Evolutionary conservation across 2,888 invertebrate genomes (phyloP).

Genomic region (Pyrochroa serraticornis): DNA sequence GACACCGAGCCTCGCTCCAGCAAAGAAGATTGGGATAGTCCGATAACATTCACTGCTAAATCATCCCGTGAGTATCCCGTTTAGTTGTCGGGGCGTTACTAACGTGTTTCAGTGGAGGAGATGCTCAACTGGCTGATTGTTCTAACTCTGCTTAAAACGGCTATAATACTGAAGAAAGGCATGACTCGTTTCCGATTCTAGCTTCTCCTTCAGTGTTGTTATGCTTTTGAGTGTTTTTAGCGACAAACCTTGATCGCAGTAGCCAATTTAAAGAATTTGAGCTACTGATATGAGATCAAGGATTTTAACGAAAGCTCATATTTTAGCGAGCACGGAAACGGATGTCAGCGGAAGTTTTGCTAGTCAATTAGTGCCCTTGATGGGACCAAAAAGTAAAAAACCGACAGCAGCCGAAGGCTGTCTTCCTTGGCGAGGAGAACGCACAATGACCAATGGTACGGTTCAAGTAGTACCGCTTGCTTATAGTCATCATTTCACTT

Average conservation of each 20-base stretch:
- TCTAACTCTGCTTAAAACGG: constrained; percentile 16
- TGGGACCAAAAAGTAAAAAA: constrained; percentile 51
- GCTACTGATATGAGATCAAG: constrained; percentile 1
- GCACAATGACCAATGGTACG: constrained; percentile 76
- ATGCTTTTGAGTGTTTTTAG: constrained; percentile 8
- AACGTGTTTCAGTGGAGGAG: constrained; percentile 18
- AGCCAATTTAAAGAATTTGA: no score
- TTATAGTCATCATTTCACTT: constrained; percentile 9
- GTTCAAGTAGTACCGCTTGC: constrained; percentile 32
- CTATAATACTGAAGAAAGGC: constrained; percentile 26
- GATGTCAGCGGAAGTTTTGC: constrained; percentile 53
- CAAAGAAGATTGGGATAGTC: constrained; percentile 81
- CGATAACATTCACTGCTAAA: constrained; percentile 89
- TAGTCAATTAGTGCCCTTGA: constrained; percentile 53
- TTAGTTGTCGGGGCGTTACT: neutral
- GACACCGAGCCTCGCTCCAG: constrained; percentile 64
- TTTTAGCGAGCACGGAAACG: constrained; percentile 57
- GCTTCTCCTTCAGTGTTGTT: constrained; percentile 21
- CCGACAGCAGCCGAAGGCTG: constrained; percentile 81
- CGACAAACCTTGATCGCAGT: no score
- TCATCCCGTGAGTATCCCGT: constrained; percentile 79
- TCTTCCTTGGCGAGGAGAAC: constrained; percentile 84
- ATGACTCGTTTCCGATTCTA: constrained; percentile 9
- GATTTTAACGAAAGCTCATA: constrained; percentile 13
- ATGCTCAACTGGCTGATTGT: constrained; percentile 29